Percentiles rank a stretch among this genome's conserved stretches.
Evolutionary conservation across 2,113 vertebrate genomes (phyloP).

Genomic region (Phasianus colchicus): DNA sequence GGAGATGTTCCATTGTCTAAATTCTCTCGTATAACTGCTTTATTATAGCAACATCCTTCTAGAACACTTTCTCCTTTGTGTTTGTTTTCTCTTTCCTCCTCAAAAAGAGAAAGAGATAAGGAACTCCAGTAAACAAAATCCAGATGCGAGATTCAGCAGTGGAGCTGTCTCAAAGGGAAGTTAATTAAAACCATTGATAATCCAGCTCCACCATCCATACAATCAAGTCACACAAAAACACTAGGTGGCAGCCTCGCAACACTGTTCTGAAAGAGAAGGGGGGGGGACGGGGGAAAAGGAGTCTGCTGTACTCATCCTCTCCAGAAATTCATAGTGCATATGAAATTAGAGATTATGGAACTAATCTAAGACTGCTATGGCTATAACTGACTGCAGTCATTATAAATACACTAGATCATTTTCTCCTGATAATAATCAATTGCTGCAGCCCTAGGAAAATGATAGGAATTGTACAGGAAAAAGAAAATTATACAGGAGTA

Average conservation of each 20-base stretch:
- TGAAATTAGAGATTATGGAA: not conserved
- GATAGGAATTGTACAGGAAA: not conserved
- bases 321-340: not conserved
- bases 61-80: not conserved
- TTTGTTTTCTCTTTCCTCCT: not conserved
- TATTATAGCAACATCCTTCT: not conserved
- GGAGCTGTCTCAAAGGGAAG: not conserved
- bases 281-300: rapidly evolving
- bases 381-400: not conserved
- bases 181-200: not conserved
- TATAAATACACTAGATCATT: not conserved
- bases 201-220: rapidly evolving
- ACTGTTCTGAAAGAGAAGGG: not conserved
- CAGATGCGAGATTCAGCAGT: not conserved
- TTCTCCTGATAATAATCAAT: not conserved
- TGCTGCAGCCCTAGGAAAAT: not conserved
- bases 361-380: not conserved
- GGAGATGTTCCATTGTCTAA: not conserved
- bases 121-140: not conserved
- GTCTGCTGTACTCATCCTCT: not conserved
- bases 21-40: not conserved
- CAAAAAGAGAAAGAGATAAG: not conserved
- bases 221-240: not conserved
- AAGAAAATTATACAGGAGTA: not conserved
- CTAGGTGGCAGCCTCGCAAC: constrained; percentile 48